These are phyloP conservation scores for Acanthococcus lagerstroemiae DNA, from an alignment of 2,888 invertebrate species.

Conservation along the genomic window DNA sequence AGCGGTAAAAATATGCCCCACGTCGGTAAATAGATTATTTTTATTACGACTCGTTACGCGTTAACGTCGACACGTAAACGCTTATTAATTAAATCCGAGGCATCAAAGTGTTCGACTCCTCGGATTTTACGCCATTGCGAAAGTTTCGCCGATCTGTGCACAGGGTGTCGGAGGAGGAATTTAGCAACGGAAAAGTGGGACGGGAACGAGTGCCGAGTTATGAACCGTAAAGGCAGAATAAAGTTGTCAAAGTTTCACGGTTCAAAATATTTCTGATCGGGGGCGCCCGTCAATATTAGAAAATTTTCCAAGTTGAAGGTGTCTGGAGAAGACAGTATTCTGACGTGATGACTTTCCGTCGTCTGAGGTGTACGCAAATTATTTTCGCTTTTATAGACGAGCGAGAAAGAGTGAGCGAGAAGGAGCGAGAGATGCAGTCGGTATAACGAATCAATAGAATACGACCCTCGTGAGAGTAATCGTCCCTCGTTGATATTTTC, in stretches of 20 bases:
- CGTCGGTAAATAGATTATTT: background rate
- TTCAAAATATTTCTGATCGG: conserved; percentile 10
- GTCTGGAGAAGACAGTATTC: conserved; percentile 28
- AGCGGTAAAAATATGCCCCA: no score
- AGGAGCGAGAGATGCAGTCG: background rate
- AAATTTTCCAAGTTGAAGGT: conserved; percentile 23
- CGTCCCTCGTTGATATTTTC: conserved; percentile 25
- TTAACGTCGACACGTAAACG: background rate
- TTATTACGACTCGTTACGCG: background rate
- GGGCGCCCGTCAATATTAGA: conserved; percentile 3
- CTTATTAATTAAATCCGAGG: background rate
- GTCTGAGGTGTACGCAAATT: conserved; percentile 14
- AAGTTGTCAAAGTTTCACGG: conserved; percentile 25
- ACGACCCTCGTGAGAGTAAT: conserved; percentile 29
- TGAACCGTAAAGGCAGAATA: conserved; percentile 8
- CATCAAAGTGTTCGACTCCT: no score
- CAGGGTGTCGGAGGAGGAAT: no score
- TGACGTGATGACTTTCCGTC: conserved; percentile 25
- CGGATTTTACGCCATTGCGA: no score
- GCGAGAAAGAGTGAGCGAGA: background rate
- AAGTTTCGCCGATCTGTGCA: no score
- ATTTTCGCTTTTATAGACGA: conserved; percentile 16
- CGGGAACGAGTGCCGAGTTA: no score
- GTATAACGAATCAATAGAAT: conserved; percentile 24
- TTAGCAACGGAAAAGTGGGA: background rate